phyloP scores from a whole-genome alignment of 2,113 vertebrate genomes.

The Myanophis thanlyinensis region DNA sequence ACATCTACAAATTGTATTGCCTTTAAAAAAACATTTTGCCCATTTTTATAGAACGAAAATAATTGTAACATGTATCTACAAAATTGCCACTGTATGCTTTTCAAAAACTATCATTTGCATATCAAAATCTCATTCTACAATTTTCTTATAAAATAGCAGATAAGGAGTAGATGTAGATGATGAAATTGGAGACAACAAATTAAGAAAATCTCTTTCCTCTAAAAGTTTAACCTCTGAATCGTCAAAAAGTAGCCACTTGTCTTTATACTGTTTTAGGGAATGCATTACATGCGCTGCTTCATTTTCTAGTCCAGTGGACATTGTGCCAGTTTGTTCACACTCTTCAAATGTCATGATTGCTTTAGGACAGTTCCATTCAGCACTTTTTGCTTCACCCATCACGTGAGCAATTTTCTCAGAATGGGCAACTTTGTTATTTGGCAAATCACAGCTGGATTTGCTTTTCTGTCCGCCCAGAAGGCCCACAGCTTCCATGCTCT shows the following conservation, averaged over 20 bases:
- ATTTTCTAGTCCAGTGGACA: conserved; percentile 56
- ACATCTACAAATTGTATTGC: conserved; percentile 37
- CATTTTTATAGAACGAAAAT: conserved; percentile 57
- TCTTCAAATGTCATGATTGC: conserved; percentile 40
- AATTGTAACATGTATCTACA: conserved; percentile 61
- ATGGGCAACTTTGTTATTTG: conserved; percentile 69
- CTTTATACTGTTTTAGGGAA: conserved; percentile 86
- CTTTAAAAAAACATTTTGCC: conserved; percentile 55
- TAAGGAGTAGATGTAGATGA: conserved; percentile 93
- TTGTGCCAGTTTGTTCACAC: background rate
- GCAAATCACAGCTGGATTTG: conserved; percentile 79
- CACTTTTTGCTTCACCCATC: conserved; percentile 59
- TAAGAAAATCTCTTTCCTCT: conserved; percentile 91
- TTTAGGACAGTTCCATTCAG: conserved; percentile 49
- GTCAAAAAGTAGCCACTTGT: conserved; percentile 96
- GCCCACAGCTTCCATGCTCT: conserved; percentile 82
- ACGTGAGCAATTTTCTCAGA: conserved; percentile 69
- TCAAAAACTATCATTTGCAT: conserved; percentile 67
- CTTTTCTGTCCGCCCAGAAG: conserved; percentile 94
- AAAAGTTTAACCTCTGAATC: conserved; percentile 94
- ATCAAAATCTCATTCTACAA: conserved; percentile 68
- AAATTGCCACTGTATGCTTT: conserved; percentile 56
- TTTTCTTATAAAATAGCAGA: conserved; percentile 92
- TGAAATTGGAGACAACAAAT: conserved; percentile 85
- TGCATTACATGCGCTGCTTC: conserved; percentile 67